Base-by-base conservation (phyloP, 2,797 vertebrate species). In the Propithecus perrieri region DNA sequence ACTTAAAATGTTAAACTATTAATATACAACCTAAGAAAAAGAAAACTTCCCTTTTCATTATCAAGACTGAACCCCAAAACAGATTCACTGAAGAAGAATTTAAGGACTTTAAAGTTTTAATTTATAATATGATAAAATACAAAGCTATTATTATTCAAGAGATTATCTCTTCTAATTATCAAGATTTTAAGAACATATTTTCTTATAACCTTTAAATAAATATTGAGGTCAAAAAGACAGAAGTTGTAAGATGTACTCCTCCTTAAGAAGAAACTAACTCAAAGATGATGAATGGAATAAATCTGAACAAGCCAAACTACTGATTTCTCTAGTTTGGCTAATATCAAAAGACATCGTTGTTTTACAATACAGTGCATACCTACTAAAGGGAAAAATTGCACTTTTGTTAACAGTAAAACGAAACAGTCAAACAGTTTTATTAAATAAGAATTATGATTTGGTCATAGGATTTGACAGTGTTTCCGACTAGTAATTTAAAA, bases 181-280 rank as follows among this genome's bases (percentile, higher is more conserved):
- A 89, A 78, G 38, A 93, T 95, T 78, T 79, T 89, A 89, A 93
- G 33, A 93, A 61, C 20, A 46, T 55, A 95, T 63, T 89, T 84
- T 88, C 38, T 63, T 26, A 18, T 78, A 71, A 93, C 14, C 11
- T 78, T 95, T 71, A 89, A 92, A 76, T 48, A 91, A 86, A 87
- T 59, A 88, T 7, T 67, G 43, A 88, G n/a, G 41, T 43, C 76
- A 83, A 28, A 76, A 89, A 83, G 57, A 75, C 28, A 28, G 80
- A 85, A 81, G 33, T 81, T 67, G 74, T 92, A 84, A 92, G 28
- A 69, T 20, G 67, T 76, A 50, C 41, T 57, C 53, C n/a, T 92
- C 48, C 48, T 88, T 61, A 92, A 88, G 48, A 92, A 95, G 76
- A 83, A 76, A 84, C 33, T 67, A 95, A 81, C 59, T 83, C 15